Base-by-base conservation (phyloP, 2,113 vertebrate species). In the Apodemus sylvaticus region DNA sequence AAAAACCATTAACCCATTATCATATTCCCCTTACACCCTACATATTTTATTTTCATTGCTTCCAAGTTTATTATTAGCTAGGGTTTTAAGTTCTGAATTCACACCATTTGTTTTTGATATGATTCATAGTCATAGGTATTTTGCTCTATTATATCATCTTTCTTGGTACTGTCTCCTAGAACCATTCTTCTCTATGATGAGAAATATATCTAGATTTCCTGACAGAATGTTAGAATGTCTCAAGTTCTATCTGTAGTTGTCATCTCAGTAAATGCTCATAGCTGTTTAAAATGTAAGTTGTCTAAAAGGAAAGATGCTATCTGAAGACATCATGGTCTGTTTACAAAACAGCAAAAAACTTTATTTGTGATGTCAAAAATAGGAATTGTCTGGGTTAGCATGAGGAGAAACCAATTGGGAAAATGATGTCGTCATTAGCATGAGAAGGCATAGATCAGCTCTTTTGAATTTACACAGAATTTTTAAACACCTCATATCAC, bases 21-120 rank as follows among this genome's bases (percentile, higher is more conserved):
- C 7, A 70, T 48, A 7, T 51, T 68, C 16, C 7, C 20, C 1
- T 94, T 81, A 86, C 22, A 42, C 1, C 77, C 6, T 26, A 26
- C 5, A 76, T n/a, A 11, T 34, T 64, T 74, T 82, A 39, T 36
- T 22, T 17, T 89, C 26, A 71, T 31, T 77, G n/a, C 94, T 86
- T 94, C 39, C 26, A 95, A 93, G 73, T 22, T 60, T 45, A 55
- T 82, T n/a, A 77, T 90, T 95, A 94, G 48, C 77, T 31, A 66
- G 17, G 19, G 36, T 89, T 76, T 76, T 42, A 34, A 74, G 39
- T 74, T 94, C 29, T 48, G 14, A 91, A 10, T 89, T 94, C 7
- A 66, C 13, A 60, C 2, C 42, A 13, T 42, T 79, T 94, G 24
- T 76, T 81, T 88, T 5, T 53, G 4, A 4, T 86, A 70, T 55